Conservation (phyloP, 2,113 vertebrate genomes). For the Stegastes partitus region DNA sequence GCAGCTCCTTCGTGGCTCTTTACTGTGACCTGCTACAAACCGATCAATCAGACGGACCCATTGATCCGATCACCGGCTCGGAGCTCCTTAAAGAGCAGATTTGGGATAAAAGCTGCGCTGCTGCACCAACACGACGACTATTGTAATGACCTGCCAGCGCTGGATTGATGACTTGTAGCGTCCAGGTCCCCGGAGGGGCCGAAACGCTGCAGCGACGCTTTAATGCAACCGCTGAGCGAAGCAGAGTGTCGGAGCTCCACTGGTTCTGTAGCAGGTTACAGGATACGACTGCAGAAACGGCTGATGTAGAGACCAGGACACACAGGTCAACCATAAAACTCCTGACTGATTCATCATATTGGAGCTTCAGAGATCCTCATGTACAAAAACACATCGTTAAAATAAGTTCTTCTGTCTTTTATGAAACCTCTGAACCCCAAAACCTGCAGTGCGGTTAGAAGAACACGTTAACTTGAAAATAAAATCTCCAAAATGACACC, state of each 20-base stretch:
- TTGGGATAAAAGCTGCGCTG: neutral
- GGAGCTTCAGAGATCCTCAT: too few relatives aligned
- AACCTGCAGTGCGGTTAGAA: too few relatives aligned
- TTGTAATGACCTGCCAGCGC: conserved; percentile 33
- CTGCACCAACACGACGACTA: neutral
- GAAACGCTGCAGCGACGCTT: conserved; percentile 3
- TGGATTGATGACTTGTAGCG: conserved; percentile 15
- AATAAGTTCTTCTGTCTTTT: too few relatives aligned
- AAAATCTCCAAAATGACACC: too few relatives aligned
- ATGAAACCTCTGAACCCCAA: too few relatives aligned
- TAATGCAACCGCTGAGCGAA: conserved; percentile 15
- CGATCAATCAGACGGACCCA: conserved; percentile 14
- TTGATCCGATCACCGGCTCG: neutral
- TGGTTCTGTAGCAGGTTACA: conserved; percentile 6
- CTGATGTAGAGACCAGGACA: too few relatives aligned
- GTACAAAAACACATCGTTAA: too few relatives aligned
- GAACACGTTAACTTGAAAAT: too few relatives aligned
- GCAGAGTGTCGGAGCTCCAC: neutral
- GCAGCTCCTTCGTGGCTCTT: neutral
- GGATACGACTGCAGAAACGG: neutral
- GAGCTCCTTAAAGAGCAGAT: conserved; percentile 27
- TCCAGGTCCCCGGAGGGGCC: neutral
- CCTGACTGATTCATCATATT: too few relatives aligned
- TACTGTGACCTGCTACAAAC: neutral
- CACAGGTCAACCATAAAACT: too few relatives aligned